phyloP scores from a whole-genome alignment of 1,140 invertebrate genomes.

The Platyura marginata region DNA sequence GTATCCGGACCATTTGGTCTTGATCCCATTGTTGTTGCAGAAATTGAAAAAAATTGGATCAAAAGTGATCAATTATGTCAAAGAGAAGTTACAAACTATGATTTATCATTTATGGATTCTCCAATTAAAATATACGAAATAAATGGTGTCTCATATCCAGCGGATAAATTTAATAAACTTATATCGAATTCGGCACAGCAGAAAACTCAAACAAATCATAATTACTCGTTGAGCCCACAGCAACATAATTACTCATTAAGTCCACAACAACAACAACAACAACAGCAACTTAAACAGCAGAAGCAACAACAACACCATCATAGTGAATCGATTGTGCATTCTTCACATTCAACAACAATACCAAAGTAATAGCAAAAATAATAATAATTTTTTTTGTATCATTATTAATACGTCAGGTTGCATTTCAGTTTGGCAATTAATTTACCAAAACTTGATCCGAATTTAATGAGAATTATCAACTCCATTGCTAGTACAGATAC shows the following conservation, averaged over 20 bases:
- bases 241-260: conserved; percentile 10
- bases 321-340: not conserved
- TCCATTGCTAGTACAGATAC: conserved; percentile 17
- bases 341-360: not conserved
- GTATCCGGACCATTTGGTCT: conserved; percentile 47
- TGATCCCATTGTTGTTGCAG: conserved; percentile 43
- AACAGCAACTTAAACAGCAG: too few species aligned
- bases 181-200: conserved; percentile 11
- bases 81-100: conserved; percentile 25
- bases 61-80: conserved; percentile 19
- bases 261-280: not conserved
- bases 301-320: conserved; percentile 2
- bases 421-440: conserved; percentile 15
- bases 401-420: not conserved
- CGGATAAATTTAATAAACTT: conserved; percentile 27
- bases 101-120: conserved; percentile 32
- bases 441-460: conserved; percentile 21
- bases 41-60: conserved; percentile 30
- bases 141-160: conserved; percentile 27
- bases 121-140: conserved; percentile 25
- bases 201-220: conserved; percentile 6
- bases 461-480: conserved; percentile 19
- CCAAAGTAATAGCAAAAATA: conserved; percentile 17
- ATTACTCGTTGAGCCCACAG: conserved; percentile 9
- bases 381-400: not conserved